Evolutionary conservation across 2,113 vertebrate species (phyloP), one percentile per base, ranked within the genome.

Genomic region (Psittacula cyanocephala): DNA sequence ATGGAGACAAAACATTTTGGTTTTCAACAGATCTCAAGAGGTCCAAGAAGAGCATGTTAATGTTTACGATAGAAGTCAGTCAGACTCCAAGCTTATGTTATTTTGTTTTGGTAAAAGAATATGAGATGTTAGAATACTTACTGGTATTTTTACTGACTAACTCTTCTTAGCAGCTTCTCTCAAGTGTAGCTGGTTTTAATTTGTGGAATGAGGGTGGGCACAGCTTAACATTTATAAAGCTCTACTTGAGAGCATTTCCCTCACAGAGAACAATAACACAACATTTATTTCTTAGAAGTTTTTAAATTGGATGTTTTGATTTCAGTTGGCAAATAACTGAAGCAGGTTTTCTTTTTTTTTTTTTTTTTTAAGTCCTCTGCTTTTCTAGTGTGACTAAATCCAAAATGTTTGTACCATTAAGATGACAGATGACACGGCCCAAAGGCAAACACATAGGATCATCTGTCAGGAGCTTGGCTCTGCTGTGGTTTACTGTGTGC

Each of bases 71-170:
- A 91, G 89, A 97, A 97, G 72, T 74, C 93, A 89, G 72, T 78
- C 89, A 81, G 91, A 79, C 87, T 95, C 95, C 65, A 81, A 91
- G 88, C 87, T 91, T 68, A 39, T 81, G 89, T 84, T 91, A 79
- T 91, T 96, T 91, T 96, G 82, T 96, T 96, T 97, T 85, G 86
- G 62, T 93, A 93, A 95, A 94, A 95, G 82, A 90, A 95, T 90
- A 94, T 11, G 86, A 97, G 77, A 95, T 76, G 88, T 92, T 94
- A 90, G 72, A 94, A 93, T 94, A 97, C 93, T 92, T 82, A 52
- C 69, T 81, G 71, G 64, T 79, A 41, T 87, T 96, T 96, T 94
- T 89, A 96, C 86, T 86, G 72, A 94, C 71, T 44, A 75, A 62
- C 57, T 89, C 77, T 92, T 88, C 88, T 80, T 72, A 76, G 86